phyloP scores from a whole-genome alignment of 2,113 vertebrate species.

The Anarhynchus alexandrinus region DNA sequence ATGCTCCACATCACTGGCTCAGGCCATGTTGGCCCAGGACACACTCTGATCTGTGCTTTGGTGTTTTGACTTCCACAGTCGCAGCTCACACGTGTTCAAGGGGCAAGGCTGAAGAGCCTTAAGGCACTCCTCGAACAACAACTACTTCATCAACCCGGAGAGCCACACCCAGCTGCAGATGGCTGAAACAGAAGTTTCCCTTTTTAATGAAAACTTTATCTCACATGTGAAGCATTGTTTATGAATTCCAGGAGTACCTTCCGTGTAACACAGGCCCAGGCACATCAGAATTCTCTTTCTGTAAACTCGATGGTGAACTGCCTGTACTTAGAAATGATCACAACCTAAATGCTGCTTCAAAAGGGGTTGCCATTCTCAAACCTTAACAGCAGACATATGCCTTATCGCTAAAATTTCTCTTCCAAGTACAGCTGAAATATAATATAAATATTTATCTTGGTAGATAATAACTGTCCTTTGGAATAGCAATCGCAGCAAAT shows the following conservation, averaged over 20 bases:
- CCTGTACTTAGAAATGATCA: not conserved
- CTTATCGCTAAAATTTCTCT: not conserved
- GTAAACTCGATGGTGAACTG: not conserved
- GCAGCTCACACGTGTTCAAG: not conserved
- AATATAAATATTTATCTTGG: not conserved
- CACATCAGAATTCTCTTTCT: slow-evolving; percentile 1
- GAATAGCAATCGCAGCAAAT: not conserved
- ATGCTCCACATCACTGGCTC: fast-evolving
- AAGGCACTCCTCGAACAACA: not conserved
- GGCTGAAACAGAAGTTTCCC: slow-evolving; percentile 8
- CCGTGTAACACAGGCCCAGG: not conserved
- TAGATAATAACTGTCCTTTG: not conserved
- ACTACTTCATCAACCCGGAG: slow-evolving; percentile 12
- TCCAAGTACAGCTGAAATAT: not conserved
- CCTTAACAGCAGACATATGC: not conserved
- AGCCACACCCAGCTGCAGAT: slow-evolving; percentile 29
- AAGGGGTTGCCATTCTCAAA: not conserved
- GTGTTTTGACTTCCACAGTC: not conserved
- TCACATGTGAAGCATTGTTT: slow-evolving; percentile 29
- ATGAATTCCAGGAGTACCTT: slow-evolving; percentile 31
- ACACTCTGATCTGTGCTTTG: not conserved
- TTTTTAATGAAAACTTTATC: slow-evolving; percentile 40
- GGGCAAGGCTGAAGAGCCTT: not conserved
- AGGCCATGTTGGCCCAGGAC: not conserved
- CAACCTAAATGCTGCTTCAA: not conserved